Percentiles rank a stretch among this genome's conserved stretches.
Evolutionary conservation across 1,140 invertebrate genomes (phyloP).

Genomic region (Rhopalosiphum padi): DNA sequence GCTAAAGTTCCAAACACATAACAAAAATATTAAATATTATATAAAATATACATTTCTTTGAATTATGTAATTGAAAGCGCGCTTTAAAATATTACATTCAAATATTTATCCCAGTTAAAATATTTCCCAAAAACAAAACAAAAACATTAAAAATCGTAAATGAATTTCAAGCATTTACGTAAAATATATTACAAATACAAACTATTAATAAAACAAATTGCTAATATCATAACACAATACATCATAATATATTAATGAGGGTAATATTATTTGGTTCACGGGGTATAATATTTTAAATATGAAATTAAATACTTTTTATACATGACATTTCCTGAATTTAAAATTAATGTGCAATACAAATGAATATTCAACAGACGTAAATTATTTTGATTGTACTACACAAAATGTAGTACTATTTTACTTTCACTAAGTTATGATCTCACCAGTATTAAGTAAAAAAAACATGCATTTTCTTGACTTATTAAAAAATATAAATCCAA

Average conservation of each 20-base stretch:
- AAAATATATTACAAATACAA: neutral
- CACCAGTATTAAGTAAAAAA: neutral
- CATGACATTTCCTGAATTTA: neutral
- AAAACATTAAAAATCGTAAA: neutral
- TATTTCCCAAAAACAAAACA: neutral
- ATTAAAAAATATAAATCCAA: neutral
- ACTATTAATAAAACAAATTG: neutral
- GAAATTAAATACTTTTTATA: neutral
- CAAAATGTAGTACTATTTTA: neutral
- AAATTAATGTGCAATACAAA: neutral
- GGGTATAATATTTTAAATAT: neutral
- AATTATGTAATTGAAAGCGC: neutral
- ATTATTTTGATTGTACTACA: neutral
- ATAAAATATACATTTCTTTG: neutral
- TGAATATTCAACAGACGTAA: neutral
- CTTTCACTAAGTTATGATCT: neutral
- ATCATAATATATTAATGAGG: neutral
- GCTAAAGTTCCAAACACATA: slow-evolving; percentile 1
- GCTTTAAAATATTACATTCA: neutral
- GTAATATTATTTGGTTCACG: neutral
- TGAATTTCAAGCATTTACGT: neutral
- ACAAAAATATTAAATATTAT: slow-evolving; percentile 10
- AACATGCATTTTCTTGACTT: neutral
- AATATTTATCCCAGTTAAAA: neutral
- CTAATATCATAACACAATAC: neutral